Conservation (phyloP, 2,888 invertebrate species). For the Nesidiocoris tenuis region DNA sequence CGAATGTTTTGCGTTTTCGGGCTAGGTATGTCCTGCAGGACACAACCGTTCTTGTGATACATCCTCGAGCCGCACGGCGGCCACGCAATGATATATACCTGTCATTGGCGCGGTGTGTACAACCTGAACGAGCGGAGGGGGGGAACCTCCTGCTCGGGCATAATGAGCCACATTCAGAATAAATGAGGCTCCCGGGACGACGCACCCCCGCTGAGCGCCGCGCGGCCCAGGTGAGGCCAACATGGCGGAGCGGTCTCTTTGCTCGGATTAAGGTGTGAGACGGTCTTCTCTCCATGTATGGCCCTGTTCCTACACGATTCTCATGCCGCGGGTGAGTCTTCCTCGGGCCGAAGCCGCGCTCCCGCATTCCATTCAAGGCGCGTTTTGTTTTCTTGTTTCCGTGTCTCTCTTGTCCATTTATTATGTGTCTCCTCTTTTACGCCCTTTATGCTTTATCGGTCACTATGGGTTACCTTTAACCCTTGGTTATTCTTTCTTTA, state of each 20-base stretch:
- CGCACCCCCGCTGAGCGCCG: neutral
- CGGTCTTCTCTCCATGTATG: neutral
- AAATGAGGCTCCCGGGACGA: neutral
- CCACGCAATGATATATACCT: neutral
- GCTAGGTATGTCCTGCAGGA: too few relatives aligned
- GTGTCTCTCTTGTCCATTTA: neutral
- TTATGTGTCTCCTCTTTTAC: neutral
- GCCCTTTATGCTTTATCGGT: too few relatives aligned
- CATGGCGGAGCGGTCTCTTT: neutral
- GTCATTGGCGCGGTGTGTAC: neutral
- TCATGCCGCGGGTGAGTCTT: neutral
- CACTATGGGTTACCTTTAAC: too few relatives aligned
- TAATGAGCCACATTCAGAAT: neutral
- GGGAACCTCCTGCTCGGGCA: neutral
- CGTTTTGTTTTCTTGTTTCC: neutral
- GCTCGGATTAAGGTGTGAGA: neutral
- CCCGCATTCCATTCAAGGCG: neutral
- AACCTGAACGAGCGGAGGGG: neutral
- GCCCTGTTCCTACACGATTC: neutral
- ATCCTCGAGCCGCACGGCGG: too few relatives aligned
- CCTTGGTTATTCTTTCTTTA: too few relatives aligned
- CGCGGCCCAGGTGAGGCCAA: neutral
- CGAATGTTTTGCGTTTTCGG: too few relatives aligned
- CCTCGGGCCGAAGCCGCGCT: neutral
- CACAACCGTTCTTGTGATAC: too few relatives aligned